Percentiles rank a stretch among this genome's conserved stretches.
These are phyloP conservation scores for Carettochelys insculpta DNA, from an alignment of 2,113 vertebrate genomes.

Conservation along the genomic window DNA sequence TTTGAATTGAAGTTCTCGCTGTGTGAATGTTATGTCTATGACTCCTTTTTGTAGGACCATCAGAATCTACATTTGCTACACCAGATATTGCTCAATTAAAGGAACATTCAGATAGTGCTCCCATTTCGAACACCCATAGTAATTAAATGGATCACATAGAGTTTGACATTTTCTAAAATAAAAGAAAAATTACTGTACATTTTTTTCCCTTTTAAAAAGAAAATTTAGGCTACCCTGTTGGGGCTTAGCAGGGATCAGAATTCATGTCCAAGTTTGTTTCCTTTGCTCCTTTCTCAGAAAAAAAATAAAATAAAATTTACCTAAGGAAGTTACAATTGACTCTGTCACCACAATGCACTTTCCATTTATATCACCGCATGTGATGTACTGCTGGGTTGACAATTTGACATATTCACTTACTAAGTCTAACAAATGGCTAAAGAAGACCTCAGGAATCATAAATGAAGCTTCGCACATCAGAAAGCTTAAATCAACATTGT, in stretches of 20 bases:
- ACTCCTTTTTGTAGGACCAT: conserved; percentile 40
- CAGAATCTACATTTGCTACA: conserved; percentile 65
- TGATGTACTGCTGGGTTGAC: accelerated
- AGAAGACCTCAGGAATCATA: neutral
- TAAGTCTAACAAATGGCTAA: neutral
- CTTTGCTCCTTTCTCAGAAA: conserved; percentile 36
- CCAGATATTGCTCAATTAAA: conserved; percentile 66
- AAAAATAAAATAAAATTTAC: no score
- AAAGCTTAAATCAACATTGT: neutral
- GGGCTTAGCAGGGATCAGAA: conserved; percentile 69
- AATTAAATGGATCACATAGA: conserved; percentile 82
- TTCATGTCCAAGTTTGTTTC: conserved; percentile 68
- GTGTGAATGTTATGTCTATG: neutral
- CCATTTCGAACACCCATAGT: conserved; percentile 77
- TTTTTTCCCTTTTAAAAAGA: conserved; percentile 76
- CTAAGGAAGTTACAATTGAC: conserved; percentile 34
- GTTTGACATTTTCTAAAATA: conserved; percentile 84
- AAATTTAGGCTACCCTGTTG: conserved; percentile 66
- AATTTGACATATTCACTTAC: neutral
- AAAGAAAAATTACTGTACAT: conserved; percentile 79
- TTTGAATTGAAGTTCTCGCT: neutral
- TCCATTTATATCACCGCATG: neutral
- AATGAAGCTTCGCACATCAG: neutral
- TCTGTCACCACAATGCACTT: neutral
- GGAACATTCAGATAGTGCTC: conserved; percentile 71